A percentile compares a stretch with the other conserved stretches of the same genome.
Conservation (phyloP, 2,797 vertebrate species). For the Sebastiscus tertius region DNA sequence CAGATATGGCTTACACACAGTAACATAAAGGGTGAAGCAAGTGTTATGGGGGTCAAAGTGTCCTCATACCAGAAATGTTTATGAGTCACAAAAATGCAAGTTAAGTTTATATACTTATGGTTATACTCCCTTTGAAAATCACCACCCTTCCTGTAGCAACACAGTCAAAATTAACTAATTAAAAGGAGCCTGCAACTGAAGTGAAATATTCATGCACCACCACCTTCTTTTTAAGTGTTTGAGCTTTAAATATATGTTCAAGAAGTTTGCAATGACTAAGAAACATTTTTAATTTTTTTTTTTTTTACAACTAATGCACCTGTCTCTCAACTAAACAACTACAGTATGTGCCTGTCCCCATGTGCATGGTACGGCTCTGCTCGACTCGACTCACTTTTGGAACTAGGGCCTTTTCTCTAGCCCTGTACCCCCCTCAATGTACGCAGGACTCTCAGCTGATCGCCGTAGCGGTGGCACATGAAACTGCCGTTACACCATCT, state of each 20-base stretch:
- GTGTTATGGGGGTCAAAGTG: slow-evolving; percentile 27
- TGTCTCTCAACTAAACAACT: not conserved
- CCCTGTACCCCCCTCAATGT: too few relatives aligned
- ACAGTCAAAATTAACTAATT: not conserved
- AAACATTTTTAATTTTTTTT: not conserved
- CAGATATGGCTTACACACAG: slow-evolving; percentile 35
- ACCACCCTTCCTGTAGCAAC: not conserved
- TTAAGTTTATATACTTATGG: not conserved
- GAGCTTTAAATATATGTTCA: not conserved
- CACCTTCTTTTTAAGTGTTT: not conserved
- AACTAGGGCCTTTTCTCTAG: too few relatives aligned
- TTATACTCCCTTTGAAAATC: not conserved
- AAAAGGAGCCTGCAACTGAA: not conserved
- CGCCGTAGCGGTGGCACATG: too few relatives aligned
- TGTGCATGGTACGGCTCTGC: too few relatives aligned
- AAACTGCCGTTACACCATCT: too few relatives aligned
- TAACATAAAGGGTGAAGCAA: slow-evolving; percentile 32
- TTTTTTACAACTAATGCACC: not conserved
- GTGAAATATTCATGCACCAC: not conserved
- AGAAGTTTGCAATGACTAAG: not conserved
- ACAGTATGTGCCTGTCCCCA: not conserved
- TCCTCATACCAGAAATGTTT: slow-evolving; percentile 8
- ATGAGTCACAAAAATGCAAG: slow-evolving; percentile 1
- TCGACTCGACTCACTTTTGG: too few relatives aligned
- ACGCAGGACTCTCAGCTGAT: too few relatives aligned